Evolutionary conservation across 2,797 vertebrate genomes (phyloP).

Genomic region (Saxicola maurus): DNA sequence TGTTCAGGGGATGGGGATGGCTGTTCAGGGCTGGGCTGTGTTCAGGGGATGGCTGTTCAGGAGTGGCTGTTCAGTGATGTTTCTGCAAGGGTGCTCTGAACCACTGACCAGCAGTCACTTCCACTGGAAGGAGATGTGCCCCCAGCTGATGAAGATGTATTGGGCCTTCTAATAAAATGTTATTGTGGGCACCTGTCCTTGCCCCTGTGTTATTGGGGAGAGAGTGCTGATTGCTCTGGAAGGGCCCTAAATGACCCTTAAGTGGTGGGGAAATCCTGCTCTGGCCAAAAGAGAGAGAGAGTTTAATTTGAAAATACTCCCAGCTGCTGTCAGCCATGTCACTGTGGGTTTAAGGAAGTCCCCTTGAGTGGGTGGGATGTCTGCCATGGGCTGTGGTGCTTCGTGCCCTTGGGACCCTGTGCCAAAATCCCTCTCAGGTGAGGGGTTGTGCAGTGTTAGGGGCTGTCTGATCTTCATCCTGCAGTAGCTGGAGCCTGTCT

Average conservation of each 20-base stretch:
- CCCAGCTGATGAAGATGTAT: neutral
- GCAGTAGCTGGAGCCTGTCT: neutral
- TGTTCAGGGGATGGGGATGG: no score
- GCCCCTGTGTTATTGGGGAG: neutral
- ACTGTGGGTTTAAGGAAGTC: neutral
- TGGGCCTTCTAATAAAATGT: neutral
- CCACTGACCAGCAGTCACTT: neutral
- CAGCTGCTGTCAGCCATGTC: fast-evolving
- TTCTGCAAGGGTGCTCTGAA: neutral
- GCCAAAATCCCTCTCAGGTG: neutral
- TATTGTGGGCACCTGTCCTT: neutral
- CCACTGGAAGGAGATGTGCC: fast-evolving
- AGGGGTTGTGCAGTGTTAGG: fast-evolving
- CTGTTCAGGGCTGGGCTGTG: no score
- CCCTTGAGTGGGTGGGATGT: neutral
- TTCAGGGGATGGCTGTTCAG: neutral
- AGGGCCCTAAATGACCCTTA: neutral
- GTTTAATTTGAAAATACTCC: neutral
- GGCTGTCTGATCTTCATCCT: fast-evolving
- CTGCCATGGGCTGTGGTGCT: fast-evolving
- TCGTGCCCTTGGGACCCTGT: fast-evolving
- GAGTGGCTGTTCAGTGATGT: fast-evolving
- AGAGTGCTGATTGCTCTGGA: fast-evolving
- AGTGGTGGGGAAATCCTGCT: neutral
- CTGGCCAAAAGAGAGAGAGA: neutral